A percentile compares a stretch with the other conserved stretches of the same genome.
phyloP scores from a whole-genome alignment of 2,797 vertebrate genomes.

The Spheniscus humboldti region DNA sequence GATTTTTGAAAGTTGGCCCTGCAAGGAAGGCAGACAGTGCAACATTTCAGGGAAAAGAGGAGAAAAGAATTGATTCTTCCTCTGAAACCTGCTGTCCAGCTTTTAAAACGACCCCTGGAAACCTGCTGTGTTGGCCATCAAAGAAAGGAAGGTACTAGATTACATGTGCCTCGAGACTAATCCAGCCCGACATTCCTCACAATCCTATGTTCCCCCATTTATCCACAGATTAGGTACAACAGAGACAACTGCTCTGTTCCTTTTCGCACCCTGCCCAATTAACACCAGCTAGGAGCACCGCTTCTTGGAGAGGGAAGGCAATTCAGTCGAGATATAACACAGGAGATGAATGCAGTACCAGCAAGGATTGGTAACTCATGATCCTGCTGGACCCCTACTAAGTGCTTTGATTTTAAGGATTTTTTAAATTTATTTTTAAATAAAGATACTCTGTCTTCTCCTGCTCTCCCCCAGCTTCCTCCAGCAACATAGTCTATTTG shows the following conservation, averaged over 20 bases:
- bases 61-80: background rate
- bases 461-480: background rate
- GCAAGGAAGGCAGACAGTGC: background rate
- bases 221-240: background rate
- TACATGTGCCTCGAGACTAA: background rate
- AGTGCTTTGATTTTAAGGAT: background rate
- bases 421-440: background rate
- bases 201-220: background rate
- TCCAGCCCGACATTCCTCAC: background rate
- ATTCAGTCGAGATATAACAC: background rate
- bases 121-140: background rate
- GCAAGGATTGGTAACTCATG: background rate
- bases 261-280: background rate
- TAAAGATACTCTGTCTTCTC: background rate
- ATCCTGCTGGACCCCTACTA: background rate
- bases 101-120: background rate
- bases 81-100: background rate
- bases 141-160: background rate
- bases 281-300: background rate
- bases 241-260: background rate
- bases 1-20: background rate
- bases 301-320: background rate
- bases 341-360: background rate
- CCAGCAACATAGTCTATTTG: background rate
- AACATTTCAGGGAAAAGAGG: background rate